Evolutionary conservation across 2,888 invertebrate species (phyloP).

Genomic region (Caenorhabditis angaria): DNA sequence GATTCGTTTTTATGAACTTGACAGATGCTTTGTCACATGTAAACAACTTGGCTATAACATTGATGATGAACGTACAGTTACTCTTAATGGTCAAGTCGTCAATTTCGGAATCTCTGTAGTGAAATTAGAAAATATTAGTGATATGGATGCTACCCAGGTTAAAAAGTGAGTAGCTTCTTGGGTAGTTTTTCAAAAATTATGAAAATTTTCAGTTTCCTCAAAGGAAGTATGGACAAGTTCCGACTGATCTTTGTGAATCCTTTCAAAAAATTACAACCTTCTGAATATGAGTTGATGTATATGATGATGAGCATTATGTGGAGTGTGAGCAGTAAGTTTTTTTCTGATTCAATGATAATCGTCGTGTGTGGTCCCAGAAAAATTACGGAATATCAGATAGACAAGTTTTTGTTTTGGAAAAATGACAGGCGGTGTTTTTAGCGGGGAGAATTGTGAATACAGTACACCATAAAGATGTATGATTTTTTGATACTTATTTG

Average conservation of each 20-base stretch:
- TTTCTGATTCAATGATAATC: too few relatives aligned
- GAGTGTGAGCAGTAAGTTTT: conserved; percentile 43
- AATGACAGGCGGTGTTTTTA: too few relatives aligned
- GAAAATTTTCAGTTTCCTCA: conserved; percentile 38
- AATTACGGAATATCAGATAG: too few relatives aligned
- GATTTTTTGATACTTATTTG: too few relatives aligned
- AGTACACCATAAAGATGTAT: too few relatives aligned
- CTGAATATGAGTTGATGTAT: conserved; percentile 49
- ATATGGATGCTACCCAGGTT: conserved; percentile 43
- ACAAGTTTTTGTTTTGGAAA: too few relatives aligned
- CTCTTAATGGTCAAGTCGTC: conserved; percentile 45
- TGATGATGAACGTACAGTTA: conserved; percentile 39
- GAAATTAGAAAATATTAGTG: conserved; percentile 42
- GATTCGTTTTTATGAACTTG: conserved; percentile 49
- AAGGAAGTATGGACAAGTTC: conserved; percentile 42
- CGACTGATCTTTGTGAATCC: conserved; percentile 46
- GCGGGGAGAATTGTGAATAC: too few relatives aligned
- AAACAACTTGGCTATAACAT: conserved; percentile 40
- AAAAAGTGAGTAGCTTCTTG: conserved; percentile 21
- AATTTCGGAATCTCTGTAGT: conserved; percentile 43
- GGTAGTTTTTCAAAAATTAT: neutral
- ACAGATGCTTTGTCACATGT: conserved; percentile 49
- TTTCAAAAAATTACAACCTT: conserved; percentile 45
- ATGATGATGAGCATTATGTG: conserved; percentile 58
- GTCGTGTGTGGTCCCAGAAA: too few relatives aligned